Base-by-base conservation (phyloP, 2,797 vertebrate species). In the Xiphophorus birchmanni region DNA sequence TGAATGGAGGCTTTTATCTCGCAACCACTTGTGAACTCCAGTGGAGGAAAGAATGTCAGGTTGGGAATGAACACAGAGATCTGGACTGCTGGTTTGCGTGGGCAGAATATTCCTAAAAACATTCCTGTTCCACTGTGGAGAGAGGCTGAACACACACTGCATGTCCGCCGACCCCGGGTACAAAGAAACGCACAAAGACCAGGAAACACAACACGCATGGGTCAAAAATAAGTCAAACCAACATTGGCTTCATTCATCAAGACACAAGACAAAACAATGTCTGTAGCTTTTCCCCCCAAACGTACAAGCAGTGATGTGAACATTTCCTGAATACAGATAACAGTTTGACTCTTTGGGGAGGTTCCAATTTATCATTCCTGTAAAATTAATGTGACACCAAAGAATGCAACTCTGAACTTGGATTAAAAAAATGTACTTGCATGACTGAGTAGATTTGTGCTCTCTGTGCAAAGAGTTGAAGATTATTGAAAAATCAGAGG, bases 1-100 rank as follows among this genome's bases (percentile, higher is more conserved):
- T 95, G 94, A 95, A 95, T 95, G 91, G 90, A 92, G 78, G 91
- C 93, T 94, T 95, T 95, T 92, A 93, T 93, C 93, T 93, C 44
- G 18, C 89, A 91, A 86, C 88, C 83, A 72, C 92, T 92, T 79
- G 79, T 90, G 86, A 94, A 87, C 84, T 89, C 83, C 88, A 89
- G 89, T 21, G 32, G 73, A 84, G 89, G 90, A 91, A 94, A 92
- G 91, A 94, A 93, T 93, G 89, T 91, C 75, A 88, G 93, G 87
- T 83, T 54, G 40, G 88, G 81, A 76, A 48, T 21, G 69, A 84
- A 52, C 73, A 86, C 84, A 76, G 77, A 86, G 84, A 84, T 88
- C 78, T 73, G 74, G 80, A 85, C 77, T 63, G 87, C 73, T 86
- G 23, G 45, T 77, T 80, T 7, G 75, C 23, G 77, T 86, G 81